Conservation (phyloP, 2,113 vertebrate species). For the Aphyosemion australe region DNA sequence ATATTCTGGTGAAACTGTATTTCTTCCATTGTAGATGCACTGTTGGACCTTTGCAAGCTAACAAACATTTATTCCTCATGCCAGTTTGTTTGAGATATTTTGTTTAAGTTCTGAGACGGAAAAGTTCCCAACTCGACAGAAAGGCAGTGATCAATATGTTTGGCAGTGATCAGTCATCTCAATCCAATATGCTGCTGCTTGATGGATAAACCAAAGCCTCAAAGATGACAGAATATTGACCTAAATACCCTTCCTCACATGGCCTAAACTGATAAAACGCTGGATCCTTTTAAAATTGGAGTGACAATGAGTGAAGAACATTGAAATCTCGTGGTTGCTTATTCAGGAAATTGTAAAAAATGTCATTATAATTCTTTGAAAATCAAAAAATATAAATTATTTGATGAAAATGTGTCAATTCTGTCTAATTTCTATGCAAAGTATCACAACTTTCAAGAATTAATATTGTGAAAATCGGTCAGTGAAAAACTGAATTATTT, state of each 20-base stretch:
- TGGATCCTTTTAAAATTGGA: background rate
- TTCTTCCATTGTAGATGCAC: too few species aligned
- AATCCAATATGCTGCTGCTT: background rate
- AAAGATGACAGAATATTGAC: background rate
- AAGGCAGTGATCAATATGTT: background rate
- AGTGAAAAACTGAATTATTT: constrained; percentile 13
- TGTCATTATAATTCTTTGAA: too few species aligned
- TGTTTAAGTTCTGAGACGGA: background rate
- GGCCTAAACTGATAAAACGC: background rate
- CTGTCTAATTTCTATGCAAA: background rate
- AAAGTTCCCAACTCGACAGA: background rate
- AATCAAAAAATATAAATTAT: background rate
- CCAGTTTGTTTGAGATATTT: too few species aligned
- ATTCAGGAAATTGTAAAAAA: too few species aligned
- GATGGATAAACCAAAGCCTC: background rate
- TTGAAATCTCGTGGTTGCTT: too few species aligned
- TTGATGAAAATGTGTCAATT: background rate
- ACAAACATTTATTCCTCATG: too few species aligned
- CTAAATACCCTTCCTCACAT: background rate
- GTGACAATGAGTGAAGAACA: too few species aligned
- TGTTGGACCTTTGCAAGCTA: too few species aligned
- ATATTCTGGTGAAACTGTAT: too few species aligned
- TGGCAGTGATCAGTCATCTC: background rate
- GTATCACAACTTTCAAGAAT: constrained; percentile 8
- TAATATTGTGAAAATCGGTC: constrained; percentile 7